These are phyloP conservation scores for Orthosia gracilis DNA, from an alignment of 2,888 invertebrate species.

Conservation along the genomic window DNA sequence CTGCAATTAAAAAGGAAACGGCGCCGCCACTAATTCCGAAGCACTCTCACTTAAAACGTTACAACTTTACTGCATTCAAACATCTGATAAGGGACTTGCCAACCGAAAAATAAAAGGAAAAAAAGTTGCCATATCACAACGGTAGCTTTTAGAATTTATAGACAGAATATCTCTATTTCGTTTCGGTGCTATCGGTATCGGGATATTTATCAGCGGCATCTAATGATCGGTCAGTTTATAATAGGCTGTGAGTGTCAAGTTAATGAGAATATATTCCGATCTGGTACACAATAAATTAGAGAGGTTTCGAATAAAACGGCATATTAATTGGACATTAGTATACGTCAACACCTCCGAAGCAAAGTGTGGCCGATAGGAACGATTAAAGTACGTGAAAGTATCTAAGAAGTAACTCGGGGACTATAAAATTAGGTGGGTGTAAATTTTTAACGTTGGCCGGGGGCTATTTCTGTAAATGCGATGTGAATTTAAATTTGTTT, in stretches of 20 bases:
- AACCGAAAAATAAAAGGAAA: conserved; percentile 66
- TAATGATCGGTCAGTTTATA: conserved; percentile 86
- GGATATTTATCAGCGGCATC: conserved; percentile 83
- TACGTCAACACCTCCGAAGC: conserved; percentile 82
- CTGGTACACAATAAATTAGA: conserved; percentile 87
- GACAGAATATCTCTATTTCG: conserved; percentile 84
- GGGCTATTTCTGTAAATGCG: conserved; percentile 73
- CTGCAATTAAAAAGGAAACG: conserved; percentile 78
- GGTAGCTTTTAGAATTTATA: conserved; percentile 78
- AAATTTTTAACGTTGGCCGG: conserved; percentile 75
- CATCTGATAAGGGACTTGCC: conserved; percentile 78
- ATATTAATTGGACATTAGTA: conserved; percentile 90
- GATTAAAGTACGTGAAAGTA: conserved; percentile 77
- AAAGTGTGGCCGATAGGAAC: conserved; percentile 71
- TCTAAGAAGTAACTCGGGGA: conserved; percentile 73
- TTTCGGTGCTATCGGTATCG: conserved; percentile 78
- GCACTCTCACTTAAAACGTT: conserved; percentile 74
- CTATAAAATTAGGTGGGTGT: conserved; percentile 82
- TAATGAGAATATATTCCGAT: conserved; percentile 89
- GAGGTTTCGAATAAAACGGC: conserved; percentile 85
- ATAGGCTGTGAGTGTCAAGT: conserved; percentile 88
- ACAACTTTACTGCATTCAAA: conserved; percentile 79
- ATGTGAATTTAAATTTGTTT: conserved; percentile 77
- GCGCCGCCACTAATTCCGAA: conserved; percentile 73
- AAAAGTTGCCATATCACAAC: conserved; percentile 72